Percentiles rank a stretch among this genome's conserved stretches.
phyloP scores from a whole-genome alignment of 35 echinoderm and acorn worm species.

The Patiria miniata region DNA sequence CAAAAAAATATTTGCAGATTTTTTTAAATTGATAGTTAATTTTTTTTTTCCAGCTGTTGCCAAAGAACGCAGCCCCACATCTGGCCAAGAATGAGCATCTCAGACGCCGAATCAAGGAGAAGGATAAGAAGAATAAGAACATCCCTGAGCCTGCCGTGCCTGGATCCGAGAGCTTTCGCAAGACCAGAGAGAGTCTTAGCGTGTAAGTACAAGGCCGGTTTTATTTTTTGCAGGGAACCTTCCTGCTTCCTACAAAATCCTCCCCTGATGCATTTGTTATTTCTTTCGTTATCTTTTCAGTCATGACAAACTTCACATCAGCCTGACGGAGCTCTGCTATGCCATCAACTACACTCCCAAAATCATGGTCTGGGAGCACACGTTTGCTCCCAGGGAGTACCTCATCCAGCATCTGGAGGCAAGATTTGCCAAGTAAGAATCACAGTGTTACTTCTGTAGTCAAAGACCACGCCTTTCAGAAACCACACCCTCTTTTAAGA shows the following conservation, averaged over 20 bases:
- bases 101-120: constrained; percentile 62
- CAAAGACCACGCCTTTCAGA: too few relatives aligned
- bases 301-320: constrained; percentile 88
- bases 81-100: constrained; percentile 63
- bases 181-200: constrained; percentile 89
- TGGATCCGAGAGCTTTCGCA: constrained; percentile 85
- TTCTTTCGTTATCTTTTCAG: constrained; percentile 43
- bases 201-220: constrained; percentile 41
- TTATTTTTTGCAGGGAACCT: too few relatives aligned
- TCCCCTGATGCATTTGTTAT: too few relatives aligned
- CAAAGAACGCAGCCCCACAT: constrained; percentile 81
- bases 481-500: too few relatives aligned
- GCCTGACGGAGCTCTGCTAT: constrained; percentile 80
- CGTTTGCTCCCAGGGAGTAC: constrained; percentile 91
- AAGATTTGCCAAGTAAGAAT: constrained; percentile 94
- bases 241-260: too few relatives aligned
- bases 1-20: too few relatives aligned
- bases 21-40: background rate
- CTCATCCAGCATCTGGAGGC: constrained; percentile 94
- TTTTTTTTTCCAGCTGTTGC: constrained; percentile 60
- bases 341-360: constrained; percentile 91
- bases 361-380: constrained; percentile 94
- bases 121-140: constrained; percentile 83
- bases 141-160: constrained; percentile 61
- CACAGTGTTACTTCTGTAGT: too few relatives aligned